Evolutionary conservation across 2,888 invertebrate genomes (phyloP).

Genomic region (Drosophila subquinaria): DNA sequence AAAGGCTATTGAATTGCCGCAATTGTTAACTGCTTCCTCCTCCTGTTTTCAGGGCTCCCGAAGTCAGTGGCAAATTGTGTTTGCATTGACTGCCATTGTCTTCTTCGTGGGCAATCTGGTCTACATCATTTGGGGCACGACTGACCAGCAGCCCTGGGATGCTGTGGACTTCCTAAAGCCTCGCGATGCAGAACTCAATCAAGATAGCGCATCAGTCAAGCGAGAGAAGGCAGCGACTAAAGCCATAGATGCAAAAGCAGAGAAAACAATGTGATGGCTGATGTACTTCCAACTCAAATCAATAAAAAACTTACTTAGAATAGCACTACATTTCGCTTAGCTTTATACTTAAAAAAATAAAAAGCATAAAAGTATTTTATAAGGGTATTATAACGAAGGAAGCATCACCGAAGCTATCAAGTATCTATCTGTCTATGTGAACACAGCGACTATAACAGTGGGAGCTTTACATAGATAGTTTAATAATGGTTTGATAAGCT

Average conservation of each 20-base stretch:
- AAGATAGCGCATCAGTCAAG: background rate
- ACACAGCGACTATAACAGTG: too few relatives aligned
- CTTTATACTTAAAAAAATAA: too few relatives aligned
- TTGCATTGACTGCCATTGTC: conserved; percentile 88
- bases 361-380: too few relatives aligned
- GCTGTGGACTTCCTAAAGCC: conserved; percentile 65
- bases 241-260: background rate
- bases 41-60: conserved; percentile 84
- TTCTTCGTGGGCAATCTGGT: conserved; percentile 90
- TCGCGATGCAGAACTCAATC: conserved; percentile 8
- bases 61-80: conserved; percentile 90
- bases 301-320: background rate
- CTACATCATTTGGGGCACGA: conserved; percentile 90
- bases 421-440: too few relatives aligned
- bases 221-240: background rate
- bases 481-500: too few relatives aligned
- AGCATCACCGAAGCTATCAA: too few relatives aligned
- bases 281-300: background rate
- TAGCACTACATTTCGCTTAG: too few relatives aligned
- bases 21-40: conserved; percentile 6
- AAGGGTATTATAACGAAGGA: too few relatives aligned
- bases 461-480: too few relatives aligned
- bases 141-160: conserved; percentile 90
- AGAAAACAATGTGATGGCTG: background rate
- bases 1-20: background rate